Conservation (phyloP, 2,888 invertebrate genomes). For the Zootermopsis nevadensis region DNA sequence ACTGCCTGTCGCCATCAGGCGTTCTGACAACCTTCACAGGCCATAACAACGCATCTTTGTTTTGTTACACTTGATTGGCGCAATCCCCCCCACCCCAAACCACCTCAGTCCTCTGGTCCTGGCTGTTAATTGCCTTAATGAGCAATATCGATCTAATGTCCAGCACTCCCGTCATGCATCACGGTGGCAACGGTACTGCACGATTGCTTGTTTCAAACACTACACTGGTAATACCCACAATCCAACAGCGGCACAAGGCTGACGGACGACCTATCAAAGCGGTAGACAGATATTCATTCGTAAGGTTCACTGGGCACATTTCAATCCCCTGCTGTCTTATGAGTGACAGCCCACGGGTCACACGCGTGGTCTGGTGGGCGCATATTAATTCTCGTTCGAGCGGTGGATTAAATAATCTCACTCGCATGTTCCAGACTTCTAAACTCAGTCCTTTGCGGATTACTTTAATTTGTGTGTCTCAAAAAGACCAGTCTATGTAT, state of each 20-base stretch:
- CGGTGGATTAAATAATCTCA: no score
- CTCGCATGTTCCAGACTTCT: no score
- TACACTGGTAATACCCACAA: no score
- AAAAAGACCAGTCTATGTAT: no score
- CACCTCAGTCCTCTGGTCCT: constrained; percentile 6
- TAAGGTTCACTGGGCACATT: no score
- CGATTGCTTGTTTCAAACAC: constrained; percentile 14
- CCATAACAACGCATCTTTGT: constrained; percentile 38
- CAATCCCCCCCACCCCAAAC: background rate
- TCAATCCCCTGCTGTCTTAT: no score
- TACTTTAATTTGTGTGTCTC: no score
- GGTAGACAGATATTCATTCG: no score
- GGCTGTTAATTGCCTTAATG: constrained; percentile 43
- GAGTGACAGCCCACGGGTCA: no score
- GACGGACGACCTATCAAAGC: background rate
- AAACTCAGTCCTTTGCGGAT: no score
- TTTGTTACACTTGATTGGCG: constrained; percentile 37
- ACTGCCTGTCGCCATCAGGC: background rate
- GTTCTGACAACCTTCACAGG: background rate
- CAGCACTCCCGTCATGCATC: constrained; percentile 14
- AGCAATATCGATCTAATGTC: constrained; percentile 35
- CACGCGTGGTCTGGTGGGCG: no score
- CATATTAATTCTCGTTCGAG: no score
- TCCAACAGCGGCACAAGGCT: background rate
- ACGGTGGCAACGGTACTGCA: background rate